Percentiles rank a stretch among this genome's conserved stretches.
Evolutionary conservation across 2,113 vertebrate species (phyloP).

Genomic region (Chamaetylas fuelleborni): DNA sequence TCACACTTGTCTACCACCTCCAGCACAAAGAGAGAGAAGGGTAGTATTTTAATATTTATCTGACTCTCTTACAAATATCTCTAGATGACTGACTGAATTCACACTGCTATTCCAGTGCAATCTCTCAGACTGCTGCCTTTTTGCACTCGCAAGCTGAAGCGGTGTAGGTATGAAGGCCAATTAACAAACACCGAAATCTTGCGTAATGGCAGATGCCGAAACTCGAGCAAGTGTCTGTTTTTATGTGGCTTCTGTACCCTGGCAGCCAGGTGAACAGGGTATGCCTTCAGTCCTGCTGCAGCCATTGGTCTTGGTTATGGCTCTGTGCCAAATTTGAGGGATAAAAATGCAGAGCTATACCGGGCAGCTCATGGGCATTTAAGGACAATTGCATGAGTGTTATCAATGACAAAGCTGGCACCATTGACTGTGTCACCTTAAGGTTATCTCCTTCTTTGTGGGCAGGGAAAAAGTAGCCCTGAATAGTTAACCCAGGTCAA

Average conservation of each 20-base stretch:
- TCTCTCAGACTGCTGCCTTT: not conserved
- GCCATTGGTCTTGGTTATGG: fast-evolving
- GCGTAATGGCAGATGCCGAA: not conserved
- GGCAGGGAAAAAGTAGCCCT: not conserved
- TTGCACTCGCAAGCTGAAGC: not conserved
- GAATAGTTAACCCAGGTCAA: not conserved
- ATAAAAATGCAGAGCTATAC: not conserved
- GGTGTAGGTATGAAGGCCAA: not conserved
- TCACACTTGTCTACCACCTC: not conserved
- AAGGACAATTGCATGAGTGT: not conserved
- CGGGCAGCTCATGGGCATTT: not conserved
- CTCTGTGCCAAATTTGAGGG: not conserved
- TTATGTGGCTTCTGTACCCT: not conserved
- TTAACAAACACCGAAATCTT: not conserved
- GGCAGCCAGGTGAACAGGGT: not conserved
- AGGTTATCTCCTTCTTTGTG: not conserved
- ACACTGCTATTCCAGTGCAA: not conserved
- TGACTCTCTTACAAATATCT: not conserved
- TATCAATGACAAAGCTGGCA: not conserved
- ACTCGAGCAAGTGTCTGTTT: not conserved
- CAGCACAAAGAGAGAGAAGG: not conserved
- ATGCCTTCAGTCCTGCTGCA: not conserved
- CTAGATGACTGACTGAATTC: not conserved
- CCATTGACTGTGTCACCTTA: not conserved
- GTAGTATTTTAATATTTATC: not conserved